Percentiles rank a stretch among this genome's conserved stretches.
These are phyloP conservation scores for Mythimna albipuncta DNA, from an alignment of 2,888 invertebrate species.

Conservation along the genomic window DNA sequence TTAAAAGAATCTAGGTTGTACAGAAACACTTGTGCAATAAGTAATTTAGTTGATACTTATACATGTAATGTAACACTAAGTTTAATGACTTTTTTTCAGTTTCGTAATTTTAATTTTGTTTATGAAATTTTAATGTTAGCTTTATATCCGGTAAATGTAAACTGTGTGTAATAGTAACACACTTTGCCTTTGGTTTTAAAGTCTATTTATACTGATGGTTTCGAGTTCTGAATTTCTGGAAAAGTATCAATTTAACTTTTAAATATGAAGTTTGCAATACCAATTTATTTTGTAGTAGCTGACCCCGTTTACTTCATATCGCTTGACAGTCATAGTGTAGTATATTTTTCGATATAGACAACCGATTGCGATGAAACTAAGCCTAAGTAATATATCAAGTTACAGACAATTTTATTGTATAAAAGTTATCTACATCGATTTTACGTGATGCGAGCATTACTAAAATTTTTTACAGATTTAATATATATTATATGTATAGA, in stretches of 20 bases:
- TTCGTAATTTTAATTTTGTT: conserved; percentile 1
- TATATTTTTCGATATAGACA: no score
- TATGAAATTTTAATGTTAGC: background rate
- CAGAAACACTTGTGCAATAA: conserved; percentile 40
- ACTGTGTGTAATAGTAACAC: background rate
- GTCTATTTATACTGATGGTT: background rate
- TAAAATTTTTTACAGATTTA: no score
- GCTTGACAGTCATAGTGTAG: no score
- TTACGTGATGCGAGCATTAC: no score
- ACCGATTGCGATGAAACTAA: no score
- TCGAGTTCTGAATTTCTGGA: background rate
- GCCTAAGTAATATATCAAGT: no score
- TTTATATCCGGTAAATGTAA: background rate
- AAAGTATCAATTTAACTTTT: background rate
- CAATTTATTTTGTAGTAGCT: background rate
- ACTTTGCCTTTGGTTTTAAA: background rate
- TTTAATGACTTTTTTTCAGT: conserved; percentile 31
- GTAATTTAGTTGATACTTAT: conserved; percentile 30
- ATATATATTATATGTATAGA: no score
- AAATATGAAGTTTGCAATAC: no score
- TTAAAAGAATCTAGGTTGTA: conserved; percentile 47
- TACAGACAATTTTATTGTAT: no score
- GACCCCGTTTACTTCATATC: no score
- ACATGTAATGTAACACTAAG: conserved; percentile 18
- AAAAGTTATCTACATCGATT: no score